Evolutionary conservation across 2,113 vertebrate genomes (phyloP), one percentile per base, ranked within the genome.

Genomic region (Neotoma lepida): DNA sequence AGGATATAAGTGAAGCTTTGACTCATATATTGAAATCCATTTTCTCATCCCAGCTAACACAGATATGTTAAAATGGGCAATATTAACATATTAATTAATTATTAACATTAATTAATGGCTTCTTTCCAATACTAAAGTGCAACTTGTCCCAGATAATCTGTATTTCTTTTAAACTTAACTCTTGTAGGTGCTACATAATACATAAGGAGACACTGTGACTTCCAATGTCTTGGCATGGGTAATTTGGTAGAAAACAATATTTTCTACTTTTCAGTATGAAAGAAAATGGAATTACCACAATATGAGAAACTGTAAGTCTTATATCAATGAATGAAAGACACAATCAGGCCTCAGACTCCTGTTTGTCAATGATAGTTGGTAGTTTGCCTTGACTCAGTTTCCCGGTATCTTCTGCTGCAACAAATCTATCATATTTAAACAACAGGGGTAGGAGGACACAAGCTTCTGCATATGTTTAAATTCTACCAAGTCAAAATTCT

Each of bases 1-100:
- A 96, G 77, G 97, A 89, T 58, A 15, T 61, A 8, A n/a, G 70
- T 95, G 87, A 95, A 97, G 86, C 89, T 95, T 87, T 81, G 86
- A 9, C 2, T 63, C 95, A 92, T 87, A 90, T 58, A 56, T 30
- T 89, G 46, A 93, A 90, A 70, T 90, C 56, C 81, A 93, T 88
- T 4, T 10, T 1, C 95, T 97, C 82, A 95, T 96, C 89, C 94
- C 0, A 64, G 74, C 46, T 87, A 81, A 80, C 49, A 24, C 0
- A 74, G 58, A 2, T 80, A 39, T 70, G 30, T 93, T 85, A 20
- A 82, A 56, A 80, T 58, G 81, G 13, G 66, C 51, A 66, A 78
- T 68, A n/a, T n/a, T n/a, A n/a, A n/a, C n/a, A n/a, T n/a, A n/a
- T n/a, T n/a, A n/a, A n/a, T n/a, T n/a, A n/a, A n/a, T n/a, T n/a